phyloP scores from a whole-genome alignment of 2,888 invertebrate species.

The Camptogramma bilineatum region DNA sequence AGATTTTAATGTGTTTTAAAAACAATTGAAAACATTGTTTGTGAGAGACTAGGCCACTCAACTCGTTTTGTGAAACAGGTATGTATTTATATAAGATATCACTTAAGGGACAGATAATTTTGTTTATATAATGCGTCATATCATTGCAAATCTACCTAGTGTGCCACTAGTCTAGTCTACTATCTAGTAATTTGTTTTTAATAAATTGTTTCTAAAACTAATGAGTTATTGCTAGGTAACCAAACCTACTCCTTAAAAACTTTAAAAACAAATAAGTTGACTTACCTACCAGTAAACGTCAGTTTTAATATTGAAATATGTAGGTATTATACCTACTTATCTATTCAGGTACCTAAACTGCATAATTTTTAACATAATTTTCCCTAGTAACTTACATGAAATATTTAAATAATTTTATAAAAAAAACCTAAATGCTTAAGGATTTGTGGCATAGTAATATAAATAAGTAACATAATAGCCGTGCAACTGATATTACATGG shows the following conservation, averaged over 20 bases:
- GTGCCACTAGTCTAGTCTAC: too few relatives aligned
- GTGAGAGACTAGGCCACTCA: conserved; percentile 26
- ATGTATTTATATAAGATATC: conserved; percentile 40
- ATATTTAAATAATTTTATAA: not conserved
- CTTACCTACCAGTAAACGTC: not conserved
- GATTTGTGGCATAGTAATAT: conserved; percentile 5
- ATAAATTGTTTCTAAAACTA: not conserved
- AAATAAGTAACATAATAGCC: conserved; percentile 24
- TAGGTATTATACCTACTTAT: not conserved
- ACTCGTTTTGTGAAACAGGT: conserved; percentile 43
- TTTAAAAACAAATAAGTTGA: not conserved
- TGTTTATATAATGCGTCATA: not conserved
- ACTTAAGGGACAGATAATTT: not conserved
- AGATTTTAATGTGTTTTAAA: conserved; percentile 17
- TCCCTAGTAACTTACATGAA: not conserved
- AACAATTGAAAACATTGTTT: conserved; percentile 15
- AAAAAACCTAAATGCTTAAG: too few relatives aligned
- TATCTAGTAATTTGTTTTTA: not conserved
- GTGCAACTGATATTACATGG: conserved; percentile 32
- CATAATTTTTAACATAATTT: not conserved
- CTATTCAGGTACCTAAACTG: not conserved
- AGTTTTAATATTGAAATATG: not conserved
- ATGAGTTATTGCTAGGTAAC: not conserved
- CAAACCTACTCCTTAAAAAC: not conserved
- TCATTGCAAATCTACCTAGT: not conserved